A percentile compares a stretch with the other conserved stretches of the same genome.
Conservation (phyloP, 2,888 invertebrate species). For the Bombylius major region DNA sequence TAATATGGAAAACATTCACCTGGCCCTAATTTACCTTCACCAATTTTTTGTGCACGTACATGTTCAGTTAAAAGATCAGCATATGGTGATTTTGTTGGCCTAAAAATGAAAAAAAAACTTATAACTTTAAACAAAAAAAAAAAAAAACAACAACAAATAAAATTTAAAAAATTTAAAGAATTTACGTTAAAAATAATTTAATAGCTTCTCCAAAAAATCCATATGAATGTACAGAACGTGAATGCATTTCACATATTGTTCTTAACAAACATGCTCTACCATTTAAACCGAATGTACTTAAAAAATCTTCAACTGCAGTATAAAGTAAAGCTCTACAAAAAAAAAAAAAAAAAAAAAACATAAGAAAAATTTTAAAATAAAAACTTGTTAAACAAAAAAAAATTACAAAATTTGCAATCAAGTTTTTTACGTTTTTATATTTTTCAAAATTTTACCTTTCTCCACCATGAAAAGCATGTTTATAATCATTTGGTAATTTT, state of each 20-base stretch:
- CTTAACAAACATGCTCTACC: constrained; percentile 70
- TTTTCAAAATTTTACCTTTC: constrained; percentile 38
- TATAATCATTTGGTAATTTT: constrained; percentile 34
- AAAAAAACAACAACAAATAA: not conserved
- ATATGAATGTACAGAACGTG: constrained; percentile 61
- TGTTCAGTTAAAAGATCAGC: constrained; percentile 60
- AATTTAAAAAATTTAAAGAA: not conserved
- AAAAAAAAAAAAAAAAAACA: constrained; percentile 19
- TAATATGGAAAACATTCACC: constrained; percentile 81
- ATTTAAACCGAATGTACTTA: constrained; percentile 67
- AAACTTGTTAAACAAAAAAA: not conserved
- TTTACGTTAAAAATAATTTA: constrained; percentile 69
- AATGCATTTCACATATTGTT: constrained; percentile 77
- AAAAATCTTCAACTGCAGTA: constrained; percentile 62
- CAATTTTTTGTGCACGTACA: constrained; percentile 66
- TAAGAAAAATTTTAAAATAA: not conserved
- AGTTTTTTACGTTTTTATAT: too few relatives aligned
- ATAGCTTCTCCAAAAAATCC: constrained; percentile 73
- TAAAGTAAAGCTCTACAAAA: constrained; percentile 54
- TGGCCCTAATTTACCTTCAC: constrained; percentile 46
- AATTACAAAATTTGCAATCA: not conserved
- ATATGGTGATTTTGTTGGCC: constrained; percentile 72
- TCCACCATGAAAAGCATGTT: constrained; percentile 61
- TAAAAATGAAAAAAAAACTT: constrained; percentile 25
- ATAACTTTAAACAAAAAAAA: not conserved